Conservation (phyloP, 2,113 vertebrate species). For the Megatriorchis doriae region DNA sequence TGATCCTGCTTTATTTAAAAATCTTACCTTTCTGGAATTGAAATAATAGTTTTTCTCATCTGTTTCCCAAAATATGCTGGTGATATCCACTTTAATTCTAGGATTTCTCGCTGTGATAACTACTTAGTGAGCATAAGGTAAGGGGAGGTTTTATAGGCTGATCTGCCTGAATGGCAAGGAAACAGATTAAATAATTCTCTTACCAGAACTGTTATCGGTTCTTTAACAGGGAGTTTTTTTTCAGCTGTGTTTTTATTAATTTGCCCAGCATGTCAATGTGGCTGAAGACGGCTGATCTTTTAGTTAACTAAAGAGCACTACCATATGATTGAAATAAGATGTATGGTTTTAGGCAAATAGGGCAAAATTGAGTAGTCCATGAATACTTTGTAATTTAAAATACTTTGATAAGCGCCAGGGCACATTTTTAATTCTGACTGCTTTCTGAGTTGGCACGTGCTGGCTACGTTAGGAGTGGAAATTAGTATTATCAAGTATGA, state of each 20-base stretch:
- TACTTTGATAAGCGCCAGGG: not conserved
- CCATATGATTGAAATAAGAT: not conserved
- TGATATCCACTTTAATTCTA: not conserved
- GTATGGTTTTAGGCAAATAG: not conserved
- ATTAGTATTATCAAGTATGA: not conserved
- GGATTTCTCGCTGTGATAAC: not conserved
- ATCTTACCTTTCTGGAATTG: not conserved
- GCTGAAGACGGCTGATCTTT: not conserved
- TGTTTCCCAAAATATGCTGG: not conserved
- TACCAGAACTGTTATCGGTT: not conserved
- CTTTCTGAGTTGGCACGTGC: not conserved
- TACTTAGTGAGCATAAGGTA: accelerated
- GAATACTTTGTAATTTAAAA: not conserved
- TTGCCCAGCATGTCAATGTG: not conserved
- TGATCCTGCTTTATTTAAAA: not conserved
- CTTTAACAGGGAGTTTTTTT: not conserved
- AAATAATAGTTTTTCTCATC: not conserved
- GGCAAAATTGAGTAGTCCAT: not conserved
- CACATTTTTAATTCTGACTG: not conserved
- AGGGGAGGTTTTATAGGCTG: not conserved
- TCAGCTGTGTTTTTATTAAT: not conserved
- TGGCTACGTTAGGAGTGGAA: not conserved
- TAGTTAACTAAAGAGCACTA: not conserved
- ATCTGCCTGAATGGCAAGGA: not conserved
- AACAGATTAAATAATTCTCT: not conserved